Conservation (phyloP, 2,797 vertebrate genomes). For the Protonibea diacanthus region DNA sequence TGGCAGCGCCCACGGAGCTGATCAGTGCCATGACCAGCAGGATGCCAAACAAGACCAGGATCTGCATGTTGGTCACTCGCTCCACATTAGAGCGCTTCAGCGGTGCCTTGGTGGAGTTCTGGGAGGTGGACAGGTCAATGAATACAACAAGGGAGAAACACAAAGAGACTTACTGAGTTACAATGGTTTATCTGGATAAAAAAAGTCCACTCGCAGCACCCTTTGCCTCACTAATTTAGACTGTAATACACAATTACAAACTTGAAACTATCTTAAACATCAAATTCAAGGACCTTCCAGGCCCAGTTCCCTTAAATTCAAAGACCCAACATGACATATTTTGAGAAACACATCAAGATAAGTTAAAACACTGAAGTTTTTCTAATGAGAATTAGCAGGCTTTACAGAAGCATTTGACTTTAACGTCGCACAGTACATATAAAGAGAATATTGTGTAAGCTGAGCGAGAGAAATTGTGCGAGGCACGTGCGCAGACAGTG, state of each 20-base stretch:
- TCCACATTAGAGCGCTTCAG: slow-evolving; percentile 98
- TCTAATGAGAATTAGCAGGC: no score
- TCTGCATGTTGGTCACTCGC: slow-evolving; percentile 98
- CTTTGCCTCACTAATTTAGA: slow-evolving; percentile 5
- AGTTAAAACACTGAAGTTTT: no score
- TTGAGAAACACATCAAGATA: no score
- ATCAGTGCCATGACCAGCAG: slow-evolving; percentile 98
- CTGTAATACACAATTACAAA: neutral
- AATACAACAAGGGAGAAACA: slow-evolving; percentile 19
- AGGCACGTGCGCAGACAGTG: no score
- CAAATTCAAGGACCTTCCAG: no score
- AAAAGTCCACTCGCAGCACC: neutral
- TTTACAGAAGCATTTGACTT: no score
- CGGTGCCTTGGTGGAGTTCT: slow-evolving; percentile 99
- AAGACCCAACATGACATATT: no score
- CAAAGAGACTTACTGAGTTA: neutral
- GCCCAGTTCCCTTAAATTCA: no score
- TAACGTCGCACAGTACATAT: no score
- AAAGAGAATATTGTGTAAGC: no score
- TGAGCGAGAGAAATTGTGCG: no score
- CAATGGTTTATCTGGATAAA: neutral
- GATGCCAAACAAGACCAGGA: slow-evolving; percentile 96
- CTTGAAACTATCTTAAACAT: neutral
- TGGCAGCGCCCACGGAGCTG: slow-evolving; percentile 96
- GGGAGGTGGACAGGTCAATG: slow-evolving; percentile 3